Evolutionary conservation across 2,113 vertebrate species (phyloP).

Genomic region (Ceyx melanurus): DNA sequence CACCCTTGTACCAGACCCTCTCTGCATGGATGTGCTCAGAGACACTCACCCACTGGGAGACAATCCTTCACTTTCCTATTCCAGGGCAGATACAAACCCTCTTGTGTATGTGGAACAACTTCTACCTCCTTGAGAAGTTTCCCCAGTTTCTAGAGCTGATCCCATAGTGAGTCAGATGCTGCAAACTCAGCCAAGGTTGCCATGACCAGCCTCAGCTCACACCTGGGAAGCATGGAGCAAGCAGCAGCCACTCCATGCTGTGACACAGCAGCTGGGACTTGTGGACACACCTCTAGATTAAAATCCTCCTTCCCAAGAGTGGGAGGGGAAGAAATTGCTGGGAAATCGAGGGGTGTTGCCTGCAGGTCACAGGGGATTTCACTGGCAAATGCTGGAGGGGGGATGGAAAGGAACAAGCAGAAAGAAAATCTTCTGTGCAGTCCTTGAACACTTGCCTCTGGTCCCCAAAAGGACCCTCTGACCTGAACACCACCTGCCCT

Average conservation of each 20-base stretch:
- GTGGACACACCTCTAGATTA: not conserved
- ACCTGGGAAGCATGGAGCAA: not conserved
- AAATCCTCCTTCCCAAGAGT: not conserved
- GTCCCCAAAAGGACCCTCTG: not conserved
- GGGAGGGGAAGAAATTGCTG: not conserved
- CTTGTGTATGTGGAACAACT: accelerated
- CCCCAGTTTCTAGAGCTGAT: not conserved
- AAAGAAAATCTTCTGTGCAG: not conserved
- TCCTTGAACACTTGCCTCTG: not conserved
- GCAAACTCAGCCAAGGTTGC: not conserved
- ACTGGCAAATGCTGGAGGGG: not conserved
- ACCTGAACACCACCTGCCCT: not conserved
- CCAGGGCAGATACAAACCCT: not conserved
- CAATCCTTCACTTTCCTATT: not conserved
- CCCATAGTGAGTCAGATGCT: not conserved
- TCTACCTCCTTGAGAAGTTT: not conserved
- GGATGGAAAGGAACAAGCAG: not conserved
- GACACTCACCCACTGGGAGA: not conserved
- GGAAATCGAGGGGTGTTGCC: accelerated
- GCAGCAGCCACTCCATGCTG: accelerated
- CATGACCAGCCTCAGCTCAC: not conserved
- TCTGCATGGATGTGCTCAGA: not conserved
- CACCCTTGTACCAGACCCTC: not conserved
- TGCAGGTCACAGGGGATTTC: not conserved
- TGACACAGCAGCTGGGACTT: not conserved